phyloP scores from a whole-genome alignment of 1,140 invertebrate genomes.

The Zaprionus ghesquierei region DNA sequence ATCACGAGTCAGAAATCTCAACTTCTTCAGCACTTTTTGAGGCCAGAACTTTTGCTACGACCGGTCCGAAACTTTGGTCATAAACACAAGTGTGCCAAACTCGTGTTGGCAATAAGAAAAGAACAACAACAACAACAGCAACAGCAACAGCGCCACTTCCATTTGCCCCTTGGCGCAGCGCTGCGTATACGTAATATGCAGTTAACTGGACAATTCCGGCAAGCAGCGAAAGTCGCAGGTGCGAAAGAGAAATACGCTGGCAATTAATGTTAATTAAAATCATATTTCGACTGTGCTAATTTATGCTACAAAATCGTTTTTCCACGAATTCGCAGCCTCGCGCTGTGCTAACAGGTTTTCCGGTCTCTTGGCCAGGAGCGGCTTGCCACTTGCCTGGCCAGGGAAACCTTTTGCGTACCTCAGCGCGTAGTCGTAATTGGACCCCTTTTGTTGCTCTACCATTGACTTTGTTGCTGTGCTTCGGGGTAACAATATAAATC shows the following conservation, averaged over 20 bases:
- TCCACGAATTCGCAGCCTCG: background rate
- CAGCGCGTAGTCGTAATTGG: background rate
- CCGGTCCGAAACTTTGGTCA: constrained; percentile 58
- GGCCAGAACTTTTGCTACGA: constrained; percentile 40
- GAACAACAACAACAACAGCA: constrained; percentile 3
- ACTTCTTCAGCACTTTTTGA: constrained; percentile 26
- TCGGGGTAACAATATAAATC: constrained; percentile 15
- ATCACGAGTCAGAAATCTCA: constrained; percentile 58
- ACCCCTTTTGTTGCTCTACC: background rate
- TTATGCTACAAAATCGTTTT: constrained; percentile 1
- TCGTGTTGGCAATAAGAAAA: constrained; percentile 38
- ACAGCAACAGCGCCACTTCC: constrained; percentile 15
- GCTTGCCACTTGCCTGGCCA: background rate
- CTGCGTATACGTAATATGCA: constrained; percentile 68
- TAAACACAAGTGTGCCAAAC: constrained; percentile 64
- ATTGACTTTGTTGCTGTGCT: background rate
- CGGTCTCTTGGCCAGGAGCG: background rate
- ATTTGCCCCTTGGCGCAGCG: constrained; percentile 30
- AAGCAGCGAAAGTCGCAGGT: constrained; percentile 49
- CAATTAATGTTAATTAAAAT: constrained; percentile 80
- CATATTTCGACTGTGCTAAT: constrained; percentile 61
- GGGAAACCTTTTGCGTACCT: background rate
- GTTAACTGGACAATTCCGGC: constrained; percentile 67
- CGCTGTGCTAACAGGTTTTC: too few species aligned
- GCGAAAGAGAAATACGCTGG: constrained; percentile 61